phyloP scores from a whole-genome alignment of 2,888 invertebrate species.

The Villa cingulata region DNA sequence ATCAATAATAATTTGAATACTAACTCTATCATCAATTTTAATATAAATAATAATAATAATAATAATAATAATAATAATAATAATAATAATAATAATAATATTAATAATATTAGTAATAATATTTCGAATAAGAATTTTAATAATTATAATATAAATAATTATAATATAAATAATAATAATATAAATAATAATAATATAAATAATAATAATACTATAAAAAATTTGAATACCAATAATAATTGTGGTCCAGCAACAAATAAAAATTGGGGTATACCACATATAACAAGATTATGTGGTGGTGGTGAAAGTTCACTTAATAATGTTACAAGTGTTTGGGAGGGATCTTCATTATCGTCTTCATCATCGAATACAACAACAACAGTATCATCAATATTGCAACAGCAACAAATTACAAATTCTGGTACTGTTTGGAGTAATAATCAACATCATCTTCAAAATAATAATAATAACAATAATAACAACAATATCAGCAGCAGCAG shows the following conservation, averaged over 20 bases:
- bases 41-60: slow-evolving; percentile 1
- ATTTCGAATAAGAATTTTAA: too few species aligned
- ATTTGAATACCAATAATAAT: not conserved
- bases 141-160: slow-evolving; percentile 1
- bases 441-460: slow-evolving; percentile 23
- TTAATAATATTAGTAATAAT: not conserved
- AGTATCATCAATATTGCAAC: slow-evolving; percentile 1
- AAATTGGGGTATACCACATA: slow-evolving; percentile 8
- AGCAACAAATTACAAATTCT: slow-evolving; percentile 17
- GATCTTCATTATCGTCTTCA: slow-evolving; percentile 45
- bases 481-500: not conserved
- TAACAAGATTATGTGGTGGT: slow-evolving; percentile 51
- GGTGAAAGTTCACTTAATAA: slow-evolving; percentile 71
- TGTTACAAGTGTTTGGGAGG: slow-evolving; percentile 43
- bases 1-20: slow-evolving; percentile 5
- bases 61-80: not conserved
- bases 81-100: too few species aligned
- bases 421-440: slow-evolving; percentile 19
- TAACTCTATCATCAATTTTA: not conserved
- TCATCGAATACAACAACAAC: slow-evolving; percentile 36
- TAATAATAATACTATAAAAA: not conserved
- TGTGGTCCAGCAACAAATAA: slow-evolving; percentile 3
- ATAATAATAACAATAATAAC: not conserved
- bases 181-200: not conserved
- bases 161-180: not conserved